These are phyloP conservation scores for Saimiri boliviensis DNA, from an alignment of 2,113 vertebrate species.

Conservation along the genomic window DNA sequence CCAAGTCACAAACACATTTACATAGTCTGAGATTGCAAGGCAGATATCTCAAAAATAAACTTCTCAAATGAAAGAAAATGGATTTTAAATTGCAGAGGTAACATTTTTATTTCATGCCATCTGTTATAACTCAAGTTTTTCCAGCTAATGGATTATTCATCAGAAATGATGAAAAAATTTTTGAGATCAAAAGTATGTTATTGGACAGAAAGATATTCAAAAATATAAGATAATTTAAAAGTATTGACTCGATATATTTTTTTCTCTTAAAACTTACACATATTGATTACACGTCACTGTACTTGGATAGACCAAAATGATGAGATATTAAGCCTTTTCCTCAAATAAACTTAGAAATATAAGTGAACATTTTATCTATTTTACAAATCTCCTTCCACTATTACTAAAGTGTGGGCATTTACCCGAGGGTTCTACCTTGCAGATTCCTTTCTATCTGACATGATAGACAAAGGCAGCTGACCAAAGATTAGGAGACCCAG, in stretches of 20 bases:
- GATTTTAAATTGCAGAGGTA: slow-evolving; percentile 62
- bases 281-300: neutral
- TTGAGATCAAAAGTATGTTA: slow-evolving; percentile 23
- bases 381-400: neutral
- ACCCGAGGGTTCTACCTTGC: neutral
- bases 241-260: neutral
- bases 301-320: neutral
- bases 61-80: slow-evolving; percentile 51
- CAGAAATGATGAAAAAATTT: neutral
- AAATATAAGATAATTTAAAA: slow-evolving; percentile 33
- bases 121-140: slow-evolving; percentile 48
- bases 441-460: neutral
- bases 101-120: slow-evolving; percentile 56
- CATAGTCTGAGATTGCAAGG: slow-evolving; percentile 11
- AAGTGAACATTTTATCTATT: neutral
- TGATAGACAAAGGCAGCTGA: neutral
- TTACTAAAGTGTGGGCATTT: neutral
- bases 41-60: slow-evolving; percentile 33
- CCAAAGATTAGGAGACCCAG: neutral
- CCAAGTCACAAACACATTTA: slow-evolving; percentile 49
- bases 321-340: slow-evolving; percentile 27
- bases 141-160: slow-evolving; percentile 43
- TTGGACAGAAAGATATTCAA: neutral
- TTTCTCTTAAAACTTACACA: slow-evolving; percentile 2
- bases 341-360: neutral